phyloP scores from a whole-genome alignment of 2,888 invertebrate species.

The Seira musarum region DNA sequence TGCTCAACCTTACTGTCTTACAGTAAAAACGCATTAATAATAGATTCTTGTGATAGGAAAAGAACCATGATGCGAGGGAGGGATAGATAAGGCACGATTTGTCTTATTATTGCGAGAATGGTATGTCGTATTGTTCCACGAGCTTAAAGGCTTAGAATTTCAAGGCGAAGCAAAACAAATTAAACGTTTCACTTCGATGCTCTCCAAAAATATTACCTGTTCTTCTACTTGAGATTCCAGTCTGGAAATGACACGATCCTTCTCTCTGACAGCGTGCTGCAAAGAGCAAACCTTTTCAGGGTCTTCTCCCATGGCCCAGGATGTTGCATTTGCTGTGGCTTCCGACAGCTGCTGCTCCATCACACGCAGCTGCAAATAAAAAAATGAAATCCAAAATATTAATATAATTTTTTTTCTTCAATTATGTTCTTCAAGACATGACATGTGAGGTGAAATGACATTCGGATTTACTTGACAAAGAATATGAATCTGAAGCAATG shows the following conservation, averaged over 20 bases:
- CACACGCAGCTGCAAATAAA: slow-evolving; percentile 72
- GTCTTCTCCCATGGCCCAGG: slow-evolving; percentile 71
- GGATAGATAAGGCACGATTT: background rate
- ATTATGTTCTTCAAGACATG: no score
- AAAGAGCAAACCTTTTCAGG: slow-evolving; percentile 69
- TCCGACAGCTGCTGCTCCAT: slow-evolving; percentile 74
- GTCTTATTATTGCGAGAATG: background rate
- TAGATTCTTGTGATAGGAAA: no score
- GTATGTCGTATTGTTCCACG: background rate
- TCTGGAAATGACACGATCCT: slow-evolving; percentile 78
- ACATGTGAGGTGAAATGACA: no score
- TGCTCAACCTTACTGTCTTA: no score
- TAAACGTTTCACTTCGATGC: slow-evolving; percentile 18
- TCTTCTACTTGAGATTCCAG: slow-evolving; percentile 89
- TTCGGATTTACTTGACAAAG: no score
- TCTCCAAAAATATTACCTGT: slow-evolving; percentile 77
- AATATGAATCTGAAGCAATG: no score
- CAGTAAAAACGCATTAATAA: no score
- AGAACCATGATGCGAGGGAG: no score
- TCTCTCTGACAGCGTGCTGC: slow-evolving; percentile 72
- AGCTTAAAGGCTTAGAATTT: slow-evolving; percentile 45
- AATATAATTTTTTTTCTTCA: background rate
- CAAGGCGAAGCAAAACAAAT: slow-evolving; percentile 38
- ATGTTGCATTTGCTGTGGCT: slow-evolving; percentile 69
- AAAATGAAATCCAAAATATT: slow-evolving; percentile 24